phyloP scores from a whole-genome alignment of 1,140 invertebrate species.

The Armadillidium nasatum region DNA sequence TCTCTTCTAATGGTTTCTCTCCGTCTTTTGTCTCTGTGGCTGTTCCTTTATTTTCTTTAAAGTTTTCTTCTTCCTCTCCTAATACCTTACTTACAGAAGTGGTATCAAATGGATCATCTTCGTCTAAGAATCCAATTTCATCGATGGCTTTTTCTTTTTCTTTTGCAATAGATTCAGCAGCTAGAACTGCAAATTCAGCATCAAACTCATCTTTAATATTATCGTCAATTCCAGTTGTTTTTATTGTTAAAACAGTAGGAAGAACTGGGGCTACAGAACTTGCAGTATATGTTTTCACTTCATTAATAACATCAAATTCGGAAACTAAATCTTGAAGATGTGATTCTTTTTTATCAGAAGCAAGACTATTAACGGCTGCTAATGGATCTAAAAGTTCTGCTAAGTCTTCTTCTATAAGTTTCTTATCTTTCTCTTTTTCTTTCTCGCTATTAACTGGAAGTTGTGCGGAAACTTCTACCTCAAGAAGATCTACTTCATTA shows the following conservation, averaged over 20 bases:
- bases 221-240: constrained; percentile 16
- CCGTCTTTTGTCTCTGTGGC: neutral
- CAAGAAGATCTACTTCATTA: constrained; percentile 30
- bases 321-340: constrained; percentile 48
- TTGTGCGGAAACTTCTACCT: constrained; percentile 27
- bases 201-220: constrained; percentile 55
- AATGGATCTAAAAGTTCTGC: neutral
- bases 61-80: constrained; percentile 33
- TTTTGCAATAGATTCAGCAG: constrained; percentile 64
- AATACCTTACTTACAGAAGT: constrained; percentile 42
- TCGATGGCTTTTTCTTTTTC: constrained; percentile 39
- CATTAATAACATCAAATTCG: constrained; percentile 54
- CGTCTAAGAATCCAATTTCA: constrained; percentile 35
- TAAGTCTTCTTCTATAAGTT: neutral
- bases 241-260: constrained; percentile 27
- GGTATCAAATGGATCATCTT: constrained; percentile 48
- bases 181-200: constrained; percentile 68
- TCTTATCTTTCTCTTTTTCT: neutral
- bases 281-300: constrained; percentile 23
- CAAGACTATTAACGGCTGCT: neutral
- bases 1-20: constrained; percentile 26
- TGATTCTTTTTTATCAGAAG: constrained; percentile 16
- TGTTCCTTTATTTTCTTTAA: neutral
- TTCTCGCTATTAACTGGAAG: constrained; percentile 9
- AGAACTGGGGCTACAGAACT: constrained; percentile 27